Evolutionary conservation across 2,888 invertebrate species (phyloP).

Genomic region (Drosophila mulleri): DNA sequence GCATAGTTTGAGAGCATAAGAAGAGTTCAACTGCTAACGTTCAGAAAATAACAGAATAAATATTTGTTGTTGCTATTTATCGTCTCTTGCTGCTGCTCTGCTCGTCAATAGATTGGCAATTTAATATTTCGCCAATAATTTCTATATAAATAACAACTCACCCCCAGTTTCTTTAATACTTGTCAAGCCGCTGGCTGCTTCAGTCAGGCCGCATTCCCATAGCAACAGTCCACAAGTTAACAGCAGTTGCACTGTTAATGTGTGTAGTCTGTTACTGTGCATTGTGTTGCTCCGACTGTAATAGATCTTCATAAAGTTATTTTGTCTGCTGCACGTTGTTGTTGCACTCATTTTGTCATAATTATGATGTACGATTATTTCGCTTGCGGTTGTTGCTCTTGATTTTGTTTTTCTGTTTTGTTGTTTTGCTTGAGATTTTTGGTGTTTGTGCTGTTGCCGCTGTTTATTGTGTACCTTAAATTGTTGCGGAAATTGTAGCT

Average conservation of each 20-base stretch:
- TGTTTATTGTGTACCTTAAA: slow-evolving; percentile 24
- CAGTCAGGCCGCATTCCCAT: slow-evolving; percentile 4
- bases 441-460: background rate
- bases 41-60: background rate
- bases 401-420: slow-evolving; percentile 31
- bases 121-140: background rate
- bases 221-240: slow-evolving; percentile 41
- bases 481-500: slow-evolving; percentile 23
- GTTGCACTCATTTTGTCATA: slow-evolving; percentile 69
- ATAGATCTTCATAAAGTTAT: slow-evolving; percentile 19
- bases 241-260: slow-evolving; percentile 40
- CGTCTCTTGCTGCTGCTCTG: background rate
- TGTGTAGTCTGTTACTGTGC: slow-evolving; percentile 11
- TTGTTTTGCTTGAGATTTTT: slow-evolving; percentile 16
- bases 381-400: slow-evolving; percentile 48
- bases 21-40: background rate
- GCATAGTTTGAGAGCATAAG: background rate
- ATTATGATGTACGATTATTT: slow-evolving; percentile 62
- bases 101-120: background rate
- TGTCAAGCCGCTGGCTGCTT: slow-evolving; percentile 16
- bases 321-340: slow-evolving; percentile 33
- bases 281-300: slow-evolving; percentile 18
- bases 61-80: background rate
- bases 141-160: slow-evolving; percentile 20
- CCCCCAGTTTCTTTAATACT: slow-evolving; percentile 32